Percentiles rank a stretch among this genome's conserved stretches.
Conservation (phyloP, 2,113 vertebrate genomes). For the Mirounga angustirostris region DNA sequence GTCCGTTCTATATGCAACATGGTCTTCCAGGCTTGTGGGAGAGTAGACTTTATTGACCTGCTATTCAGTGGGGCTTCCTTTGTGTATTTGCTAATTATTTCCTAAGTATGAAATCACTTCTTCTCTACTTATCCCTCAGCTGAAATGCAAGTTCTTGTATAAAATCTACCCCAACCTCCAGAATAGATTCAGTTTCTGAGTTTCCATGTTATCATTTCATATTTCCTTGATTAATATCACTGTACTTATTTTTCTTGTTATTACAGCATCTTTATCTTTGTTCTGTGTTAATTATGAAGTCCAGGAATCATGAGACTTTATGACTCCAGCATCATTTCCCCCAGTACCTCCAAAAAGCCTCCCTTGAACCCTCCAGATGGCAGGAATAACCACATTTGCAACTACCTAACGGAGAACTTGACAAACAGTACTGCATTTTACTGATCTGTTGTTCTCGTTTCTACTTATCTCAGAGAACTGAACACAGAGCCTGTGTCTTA, state of each 20-base stretch:
- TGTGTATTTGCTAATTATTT: background rate
- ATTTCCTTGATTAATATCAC: background rate
- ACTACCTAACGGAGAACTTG: background rate
- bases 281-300: background rate
- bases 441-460: background rate
- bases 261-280: background rate
- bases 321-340: background rate
- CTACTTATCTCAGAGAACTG: background rate
- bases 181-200: background rate
- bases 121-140: background rate
- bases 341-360: background rate
- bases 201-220: background rate
- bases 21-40: background rate
- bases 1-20: rapidly evolving
- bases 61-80: background rate
- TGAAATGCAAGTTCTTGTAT: background rate
- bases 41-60: background rate
- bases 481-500: background rate
- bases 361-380: background rate
- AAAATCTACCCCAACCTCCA: background rate
- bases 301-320: background rate
- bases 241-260: background rate
- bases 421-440: too few species aligned
- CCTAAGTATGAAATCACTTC: background rate
- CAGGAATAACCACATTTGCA: rapidly evolving